Evolutionary conservation across 2,113 vertebrate species (phyloP), one percentile per base, ranked within the genome.

Genomic region (Cichladusa arquata): DNA sequence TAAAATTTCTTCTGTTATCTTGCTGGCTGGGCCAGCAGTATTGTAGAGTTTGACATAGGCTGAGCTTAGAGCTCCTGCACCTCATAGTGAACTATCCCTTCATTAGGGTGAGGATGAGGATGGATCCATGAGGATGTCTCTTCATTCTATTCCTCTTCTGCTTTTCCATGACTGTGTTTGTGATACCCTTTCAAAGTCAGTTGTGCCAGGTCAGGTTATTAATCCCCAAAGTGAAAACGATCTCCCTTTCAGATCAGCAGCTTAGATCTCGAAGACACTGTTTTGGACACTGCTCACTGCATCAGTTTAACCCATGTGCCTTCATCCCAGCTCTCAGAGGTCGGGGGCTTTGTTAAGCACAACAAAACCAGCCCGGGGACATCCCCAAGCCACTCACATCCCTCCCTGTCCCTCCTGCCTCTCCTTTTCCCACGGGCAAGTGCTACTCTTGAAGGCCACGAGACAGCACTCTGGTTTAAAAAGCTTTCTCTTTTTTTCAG

Each of bases 371-470:
- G 19, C 54, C 22, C 0, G 0, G 62, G 79, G 71, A 47, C 19
- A 8, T 64, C 81, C 84, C 60, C 45, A 62, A 56, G 47, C 60
- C 28, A 1, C 4, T 6, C 42, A 54, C 42, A 47, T 81, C 65
- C 77, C 88, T 88, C 54, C 60, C 71, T 16, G 12, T 73, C 82
- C 79, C 67, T 93, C 67, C 82, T 78, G 79, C 82, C 79, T 94
- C 80, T 93, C 67, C 71, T 94, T 90, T 84, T 92, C 83, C 86
- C 90, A 64, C 9, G 3, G 69, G 66, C 86, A 73, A 94, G 76
- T 50, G 84, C 84, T 81, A 93, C 88, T 88, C 95, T 95, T 96
- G 95, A 93, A 95, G 96, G 92, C 94, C 96, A 95, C 1, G 69
- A 92, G 87, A 72, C 82, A 95, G 3, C 66, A 94, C 54, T 62